These are phyloP conservation scores for Melipona quadrifasciata DNA, from an alignment of 1,140 invertebrate species.

Conservation along the genomic window DNA sequence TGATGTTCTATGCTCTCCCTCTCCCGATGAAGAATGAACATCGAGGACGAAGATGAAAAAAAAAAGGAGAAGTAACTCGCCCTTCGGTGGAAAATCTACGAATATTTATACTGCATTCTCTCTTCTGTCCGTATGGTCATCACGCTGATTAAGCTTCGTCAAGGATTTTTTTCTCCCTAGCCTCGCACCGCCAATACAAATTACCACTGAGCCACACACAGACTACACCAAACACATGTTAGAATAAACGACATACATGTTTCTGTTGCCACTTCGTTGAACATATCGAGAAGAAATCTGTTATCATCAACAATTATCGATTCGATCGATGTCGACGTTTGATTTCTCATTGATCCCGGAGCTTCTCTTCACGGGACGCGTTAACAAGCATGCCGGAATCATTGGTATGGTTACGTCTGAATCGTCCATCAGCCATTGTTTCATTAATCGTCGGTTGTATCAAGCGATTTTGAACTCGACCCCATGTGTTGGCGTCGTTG, in stretches of 20 bases:
- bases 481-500: conserved; percentile 13
- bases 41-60: conserved; percentile 15
- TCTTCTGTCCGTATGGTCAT: conserved; percentile 5
- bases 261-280: not conserved
- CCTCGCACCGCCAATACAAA: conserved; percentile 48
- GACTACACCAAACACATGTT: not conserved
- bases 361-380: not conserved
- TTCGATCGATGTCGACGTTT: not conserved
- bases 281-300: not conserved
- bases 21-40: conserved; percentile 1
- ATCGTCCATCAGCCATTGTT: conserved; percentile 17
- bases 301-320: not conserved
- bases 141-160: conserved; percentile 3
- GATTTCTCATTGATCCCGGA: not conserved
- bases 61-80: not conserved
- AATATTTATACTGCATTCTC: conserved; percentile 7
- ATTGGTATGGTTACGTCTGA: not conserved
- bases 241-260: not conserved
- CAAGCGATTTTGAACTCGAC: not conserved
- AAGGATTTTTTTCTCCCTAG: conserved; percentile 44
- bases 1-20: conserved; percentile 17
- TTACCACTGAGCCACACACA: conserved; percentile 52
- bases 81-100: not conserved
- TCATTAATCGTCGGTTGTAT: conserved; percentile 20
- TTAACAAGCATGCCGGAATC: not conserved